Base-by-base conservation (phyloP, 2,113 vertebrate species). In the Calyptomena viridis region DNA sequence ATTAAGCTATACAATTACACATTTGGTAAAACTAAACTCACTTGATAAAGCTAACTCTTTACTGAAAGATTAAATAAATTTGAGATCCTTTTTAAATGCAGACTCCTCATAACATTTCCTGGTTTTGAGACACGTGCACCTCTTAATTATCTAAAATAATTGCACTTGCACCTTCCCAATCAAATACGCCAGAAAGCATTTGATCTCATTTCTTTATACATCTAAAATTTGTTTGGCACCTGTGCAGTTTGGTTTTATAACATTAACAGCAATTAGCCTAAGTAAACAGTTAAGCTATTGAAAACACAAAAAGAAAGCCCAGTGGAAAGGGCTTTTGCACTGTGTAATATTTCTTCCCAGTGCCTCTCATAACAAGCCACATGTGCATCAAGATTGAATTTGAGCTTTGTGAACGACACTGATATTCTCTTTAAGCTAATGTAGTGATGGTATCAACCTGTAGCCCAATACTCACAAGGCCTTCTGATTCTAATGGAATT, bases 401-500 rank as follows among this genome's bases (percentile, higher is more conserved):
- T 96, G 96, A 97, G 95, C 97, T 97, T 95, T 94, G 88, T 87
- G 93, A 96, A 84, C 68, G 96, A 97, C 95, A 97, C 80, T 81
- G 89, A 93, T 96, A 96, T 63, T 97, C 91, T 28, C 89, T 96
- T 94, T 67, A 93, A 92, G 87, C 90, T 95, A 94, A 92, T 73
- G 92, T 50, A 94, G 92, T 20, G 93, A 96, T 71, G 81, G 78
- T 91, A 96, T 96, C 96, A 93, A 85, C 76, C 67, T 96, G 82
- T 96, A 97, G 95, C 92, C 89, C 94, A 97, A 97, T 98, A 96
- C 94, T 90, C 67, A 24, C 58, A 60, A 84, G 90, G 93, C 91
- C 84, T 80, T 77, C 84, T 71, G 82, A 60, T 78, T 96, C 97
- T 90, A 98, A 97, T 97, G 97, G 96, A 98, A 98, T 97, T 39